phyloP scores from a whole-genome alignment of 1,140 invertebrate species.

The Agrypnia vestita region DNA sequence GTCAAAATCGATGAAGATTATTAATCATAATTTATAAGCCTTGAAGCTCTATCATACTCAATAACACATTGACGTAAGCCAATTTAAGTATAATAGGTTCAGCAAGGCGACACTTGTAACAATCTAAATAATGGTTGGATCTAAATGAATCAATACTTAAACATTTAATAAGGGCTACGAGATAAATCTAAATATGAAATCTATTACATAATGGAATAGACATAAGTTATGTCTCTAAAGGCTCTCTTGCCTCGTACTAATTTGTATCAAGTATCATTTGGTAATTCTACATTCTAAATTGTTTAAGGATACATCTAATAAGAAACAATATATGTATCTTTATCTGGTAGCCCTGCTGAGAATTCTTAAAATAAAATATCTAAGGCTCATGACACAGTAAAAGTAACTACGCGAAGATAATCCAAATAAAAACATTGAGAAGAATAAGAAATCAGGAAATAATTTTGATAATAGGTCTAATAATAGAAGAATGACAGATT shows the following conservation, averaged over 20 bases:
- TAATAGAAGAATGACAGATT: slow-evolving; percentile 14
- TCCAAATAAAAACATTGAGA: slow-evolving; percentile 9
- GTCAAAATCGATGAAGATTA: neutral
- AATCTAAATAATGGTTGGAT: slow-evolving; percentile 23
- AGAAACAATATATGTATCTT: neutral
- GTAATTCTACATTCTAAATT: no score
- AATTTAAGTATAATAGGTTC: slow-evolving; percentile 38
- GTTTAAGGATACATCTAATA: no score
- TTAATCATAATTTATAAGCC: neutral
- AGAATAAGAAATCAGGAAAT: slow-evolving; percentile 38
- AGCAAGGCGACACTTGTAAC: slow-evolving; percentile 28
- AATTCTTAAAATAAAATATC: neutral
- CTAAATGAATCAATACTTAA: slow-evolving; percentile 20
- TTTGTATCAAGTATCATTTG: no score
- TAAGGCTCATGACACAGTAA: slow-evolving; percentile 28
- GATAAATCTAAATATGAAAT: neutral
- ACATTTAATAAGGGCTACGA: slow-evolving; percentile 37
- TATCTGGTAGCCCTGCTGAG: neutral
- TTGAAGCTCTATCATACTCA: slow-evolving; percentile 40
- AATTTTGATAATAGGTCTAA: slow-evolving; percentile 36
- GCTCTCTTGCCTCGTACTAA: no score
- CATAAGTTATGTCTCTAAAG: no score
- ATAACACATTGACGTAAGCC: slow-evolving; percentile 36
- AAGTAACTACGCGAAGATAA: slow-evolving; percentile 13
- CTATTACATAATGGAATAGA: no score